Evolutionary conservation across 2,888 invertebrate genomes (phyloP), one percentile per base, ranked within the genome.

Genomic region (Zonitis immaculata): DNA sequence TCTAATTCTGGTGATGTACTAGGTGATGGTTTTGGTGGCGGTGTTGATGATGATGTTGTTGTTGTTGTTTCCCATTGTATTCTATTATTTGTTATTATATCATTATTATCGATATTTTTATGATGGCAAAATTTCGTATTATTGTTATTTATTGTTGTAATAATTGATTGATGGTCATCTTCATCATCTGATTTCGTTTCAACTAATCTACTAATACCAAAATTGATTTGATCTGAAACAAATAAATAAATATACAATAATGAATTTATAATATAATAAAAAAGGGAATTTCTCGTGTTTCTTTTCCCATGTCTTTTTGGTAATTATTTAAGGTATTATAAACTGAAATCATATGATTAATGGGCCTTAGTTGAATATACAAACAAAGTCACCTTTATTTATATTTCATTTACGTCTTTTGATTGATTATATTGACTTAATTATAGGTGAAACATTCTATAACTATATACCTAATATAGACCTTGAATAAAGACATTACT

Each of bases 171-270:
- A 58, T n/a, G n/a, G n/a, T 86, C 85, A 47, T 86, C 86, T 22
- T 81, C 82, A 52, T 78, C 79, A 26, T 79, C 78, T 35, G 82
- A 82, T 62, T 82, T 80, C 14, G 82, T 82, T 27, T 50, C 53
- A 42, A 92, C 88, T 63, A 92, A 77, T 55, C 91, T 85, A 73
- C 85, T 89, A 67, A 92, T 87, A 54, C 91, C 90, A 68, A 91
- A 92, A 68, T 91, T 90, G 68, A 91, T 85, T 72, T 87, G 86
- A 69, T 89, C 91, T 91, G 84, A 3, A 82, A 81, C 59, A 57
- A 73, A 61, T 60, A 65, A 51, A 52, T 16, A 49, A 50, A 8
- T 35, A 43, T 11, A 39, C 26, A 35, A 12, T 30, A n/a, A n/a
- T n/a, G n/a, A n/a, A n/a, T n/a, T n/a, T n/a, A n/a, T n/a, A n/a